A percentile compares a stretch with the other conserved stretches of the same genome.
Conservation (phyloP, 2,797 vertebrate genomes). For the Sebastolobus altivelis region DNA sequence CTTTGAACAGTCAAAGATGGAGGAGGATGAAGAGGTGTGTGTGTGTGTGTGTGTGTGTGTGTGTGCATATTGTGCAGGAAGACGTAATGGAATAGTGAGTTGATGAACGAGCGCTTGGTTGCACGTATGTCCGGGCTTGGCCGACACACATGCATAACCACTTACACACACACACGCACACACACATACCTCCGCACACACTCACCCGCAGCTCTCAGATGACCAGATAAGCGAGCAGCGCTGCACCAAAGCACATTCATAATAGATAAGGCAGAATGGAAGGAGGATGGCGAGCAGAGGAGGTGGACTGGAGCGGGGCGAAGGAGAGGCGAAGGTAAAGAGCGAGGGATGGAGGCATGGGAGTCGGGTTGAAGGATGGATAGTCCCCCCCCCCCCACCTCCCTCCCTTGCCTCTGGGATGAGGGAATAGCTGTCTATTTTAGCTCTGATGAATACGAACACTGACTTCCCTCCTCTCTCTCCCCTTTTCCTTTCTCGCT, state of each 20-base stretch:
- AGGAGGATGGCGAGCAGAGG: conserved; percentile 8
- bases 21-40: background rate
- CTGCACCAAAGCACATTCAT: conserved; percentile 64
- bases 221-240: conserved; percentile 62
- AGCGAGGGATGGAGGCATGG: background rate
- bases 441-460: conserved; percentile 14
- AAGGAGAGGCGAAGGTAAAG: conserved; percentile 24
- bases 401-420: background rate
- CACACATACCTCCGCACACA: conserved; percentile 11
- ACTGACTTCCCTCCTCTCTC: background rate
- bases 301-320: background rate
- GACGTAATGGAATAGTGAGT: conserved; percentile 5
- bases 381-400: background rate
- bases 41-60: background rate
- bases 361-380: conserved; percentile 14
- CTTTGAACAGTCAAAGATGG: background rate
- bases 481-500: conserved; percentile 14
- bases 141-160: background rate
- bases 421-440: conserved; percentile 17
- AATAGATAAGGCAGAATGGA: conserved; percentile 64
- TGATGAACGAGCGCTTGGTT: conserved; percentile 17
- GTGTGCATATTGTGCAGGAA: background rate
- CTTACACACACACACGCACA: conserved; percentile 27
- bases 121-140: background rate
- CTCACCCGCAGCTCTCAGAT: conserved; percentile 54